Base-by-base conservation (phyloP, 1,140 invertebrate genomes). In the Drosophila asahinai region DNA sequence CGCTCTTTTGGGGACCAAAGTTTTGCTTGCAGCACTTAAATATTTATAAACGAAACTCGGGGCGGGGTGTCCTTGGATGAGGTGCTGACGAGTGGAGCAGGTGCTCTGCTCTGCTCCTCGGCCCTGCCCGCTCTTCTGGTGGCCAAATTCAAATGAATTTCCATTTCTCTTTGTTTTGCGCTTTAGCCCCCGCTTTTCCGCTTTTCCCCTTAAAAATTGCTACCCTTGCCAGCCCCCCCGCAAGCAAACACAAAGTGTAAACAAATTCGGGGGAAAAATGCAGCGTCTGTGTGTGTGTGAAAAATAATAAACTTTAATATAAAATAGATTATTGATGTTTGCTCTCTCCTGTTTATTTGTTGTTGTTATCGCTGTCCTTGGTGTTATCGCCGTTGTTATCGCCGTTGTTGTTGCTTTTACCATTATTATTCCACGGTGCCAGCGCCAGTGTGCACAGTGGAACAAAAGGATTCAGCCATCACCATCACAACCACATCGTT, bases 1-100 rank as follows among this genome's bases (percentile, higher is more conserved):
- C 55, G 6, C 19, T 17, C 33, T 47, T 43, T 27, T 43, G 43
- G 42, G 72, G 40, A 33, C 43, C 76, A 47, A 59, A 78, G 74
- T 67, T 77, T 86, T 78, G 68, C 73, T 64, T 73, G 60, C 58
- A 72, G 73, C 66, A 84, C 77, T 81, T 77, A 73, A 84, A 77
- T 83, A 81, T 84, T 83, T 83, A 65, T 80, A 83, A 67, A 71
- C 62, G 77, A 70, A 76, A 57, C 54, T 59, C 65, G 43, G 40
- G 65, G 48, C 33, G 27, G 27, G 38, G 4, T 59, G 36, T 55
- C 58, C 58, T 49, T 51, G 45, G 45, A 60, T 48, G 54, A 51
- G 66, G 68, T 74, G 68, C 54, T 74, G 71, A 73, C 47, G 68
- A 45, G 68, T 51, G 55, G 47, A 72, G 45, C 70, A 72, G 70